Conservation (phyloP, 2,888 invertebrate species). For the Dendrolimus houi region DNA sequence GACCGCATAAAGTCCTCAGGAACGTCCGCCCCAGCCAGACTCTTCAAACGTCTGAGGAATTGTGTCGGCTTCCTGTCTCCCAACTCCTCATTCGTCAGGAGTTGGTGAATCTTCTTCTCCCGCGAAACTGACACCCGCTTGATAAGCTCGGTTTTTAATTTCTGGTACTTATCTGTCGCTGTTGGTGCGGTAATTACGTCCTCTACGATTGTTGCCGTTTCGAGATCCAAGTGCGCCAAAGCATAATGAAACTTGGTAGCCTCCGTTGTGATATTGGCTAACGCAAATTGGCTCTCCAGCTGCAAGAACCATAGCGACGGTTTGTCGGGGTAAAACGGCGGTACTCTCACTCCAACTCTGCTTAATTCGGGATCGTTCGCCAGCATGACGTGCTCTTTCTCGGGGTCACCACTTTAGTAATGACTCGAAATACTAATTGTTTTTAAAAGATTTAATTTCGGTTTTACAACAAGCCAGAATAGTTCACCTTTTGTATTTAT, state of each 20-base stretch:
- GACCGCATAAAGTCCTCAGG: constrained; percentile 10
- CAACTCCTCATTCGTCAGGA: constrained; percentile 13
- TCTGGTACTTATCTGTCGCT: not conserved
- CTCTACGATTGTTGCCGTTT: not conserved
- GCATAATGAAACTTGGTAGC: not conserved
- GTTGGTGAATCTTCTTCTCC: constrained; percentile 13
- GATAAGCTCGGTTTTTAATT: not conserved
- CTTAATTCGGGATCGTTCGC: not conserved
- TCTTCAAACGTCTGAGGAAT: constrained; percentile 11
- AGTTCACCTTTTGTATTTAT: no score
- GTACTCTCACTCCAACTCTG: constrained; percentile 11
- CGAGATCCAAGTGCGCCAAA: not conserved
- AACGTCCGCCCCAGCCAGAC: constrained; percentile 9
- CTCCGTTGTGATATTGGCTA: not conserved
- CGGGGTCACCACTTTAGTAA: not conserved
- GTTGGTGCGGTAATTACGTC: not conserved
- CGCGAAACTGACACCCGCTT: not conserved
- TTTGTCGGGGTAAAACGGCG: constrained; percentile 3
- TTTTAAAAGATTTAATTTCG: no score
- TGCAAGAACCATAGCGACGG: not conserved
- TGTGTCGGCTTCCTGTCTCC: constrained; percentile 16
- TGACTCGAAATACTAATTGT: no score
- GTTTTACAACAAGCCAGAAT: no score
- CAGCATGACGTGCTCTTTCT: not conserved
- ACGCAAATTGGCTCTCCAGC: not conserved